Evolutionary conservation across 2,888 invertebrate species (phyloP).

Genomic region (Oscheius sp.): DNA sequence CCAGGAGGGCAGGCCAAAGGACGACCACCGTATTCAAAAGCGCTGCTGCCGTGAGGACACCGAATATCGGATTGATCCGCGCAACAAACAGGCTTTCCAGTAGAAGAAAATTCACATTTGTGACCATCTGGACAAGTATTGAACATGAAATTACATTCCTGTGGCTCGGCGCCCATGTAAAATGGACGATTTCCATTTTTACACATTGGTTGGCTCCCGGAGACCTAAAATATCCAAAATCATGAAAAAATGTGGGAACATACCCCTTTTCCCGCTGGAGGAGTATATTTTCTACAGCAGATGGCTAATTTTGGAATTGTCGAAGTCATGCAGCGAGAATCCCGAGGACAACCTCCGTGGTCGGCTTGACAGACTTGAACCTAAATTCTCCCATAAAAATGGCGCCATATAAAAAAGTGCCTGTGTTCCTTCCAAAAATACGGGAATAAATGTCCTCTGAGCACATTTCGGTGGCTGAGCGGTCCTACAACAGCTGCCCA

Average conservation of each 20-base stretch:
- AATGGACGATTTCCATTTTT: conserved; percentile 54
- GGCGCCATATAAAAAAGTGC: not conserved
- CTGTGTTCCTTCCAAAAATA: conserved; percentile 56
- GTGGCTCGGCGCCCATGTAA: conserved; percentile 34
- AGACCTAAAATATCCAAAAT: not conserved
- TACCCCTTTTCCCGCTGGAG: conserved; percentile 41
- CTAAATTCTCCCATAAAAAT: too few species aligned
- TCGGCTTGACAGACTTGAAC: conserved; percentile 61
- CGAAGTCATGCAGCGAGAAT: conserved; percentile 60
- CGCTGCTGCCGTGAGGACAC: conserved; percentile 66
- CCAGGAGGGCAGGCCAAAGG: conserved; percentile 71
- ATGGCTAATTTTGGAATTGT: conserved; percentile 57
- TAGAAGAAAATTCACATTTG: conserved; percentile 65
- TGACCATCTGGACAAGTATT: conserved; percentile 71
- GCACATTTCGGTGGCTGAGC: conserved; percentile 56
- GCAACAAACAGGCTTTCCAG: conserved; percentile 59
- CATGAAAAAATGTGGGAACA: too few species aligned
- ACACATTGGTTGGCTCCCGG: conserved; percentile 41
- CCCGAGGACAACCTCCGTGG: conserved; percentile 54
- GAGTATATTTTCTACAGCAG: conserved; percentile 60
- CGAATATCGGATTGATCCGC: conserved; percentile 51
- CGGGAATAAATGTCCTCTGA: conserved; percentile 55
- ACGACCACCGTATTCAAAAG: conserved; percentile 69
- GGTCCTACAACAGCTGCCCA: conserved; percentile 58
- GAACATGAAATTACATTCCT: conserved; percentile 68